Base-by-base conservation (phyloP, 2,888 invertebrate genomes). In the Philopedon plagiatum region DNA sequence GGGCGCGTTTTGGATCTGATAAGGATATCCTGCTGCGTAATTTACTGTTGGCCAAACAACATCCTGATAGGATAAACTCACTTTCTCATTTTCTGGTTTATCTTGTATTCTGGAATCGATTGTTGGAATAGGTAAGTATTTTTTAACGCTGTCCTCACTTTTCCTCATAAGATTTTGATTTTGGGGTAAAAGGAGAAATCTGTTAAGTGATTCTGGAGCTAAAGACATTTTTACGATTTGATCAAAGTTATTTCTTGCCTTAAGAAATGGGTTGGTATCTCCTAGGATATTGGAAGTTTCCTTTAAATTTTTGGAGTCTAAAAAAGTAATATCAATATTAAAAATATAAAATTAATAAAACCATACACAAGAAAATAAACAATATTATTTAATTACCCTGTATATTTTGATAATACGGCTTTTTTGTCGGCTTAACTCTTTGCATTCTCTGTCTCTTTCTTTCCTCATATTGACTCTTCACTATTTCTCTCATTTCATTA, bases 401-500 rank as follows among this genome's bases (percentile, higher is more conserved):
- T 34, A 39, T 9, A 58, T 15, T 21, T 19, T 37, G 19, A 29
- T 68, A 66, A 13, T 56, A 64, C 7, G 15, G 26, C 46, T 49
- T 58, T 18, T 62, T 34, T 5, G 39, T 39, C 32, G n/a, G n/a
- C n/a, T n/a, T n/a, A n/a, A n/a, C n/a, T n/a, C 64, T 65, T 71
- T 65, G 39, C 49, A 74, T 66, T 46, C 63, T 68, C 56, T 72
- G 67, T 21, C 70, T 63, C 64, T 73, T 58, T 18, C 60, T 68
- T 46, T 66, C 69, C 34, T 63, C 63, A 5, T 69, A 71, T 46
- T 69, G 74, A 11, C 66, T 71, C 11, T 63, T 63, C n/a, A 68
- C 44, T 29, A 60, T 73, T 44, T 74, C 62, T n/a, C 71, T 75
- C 26, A 80, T 63, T 46, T 79, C 75, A 29, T 77, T 57, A 23